Base-by-base conservation (phyloP, 2,113 vertebrate genomes). In the Crotalus helleri region DNA sequence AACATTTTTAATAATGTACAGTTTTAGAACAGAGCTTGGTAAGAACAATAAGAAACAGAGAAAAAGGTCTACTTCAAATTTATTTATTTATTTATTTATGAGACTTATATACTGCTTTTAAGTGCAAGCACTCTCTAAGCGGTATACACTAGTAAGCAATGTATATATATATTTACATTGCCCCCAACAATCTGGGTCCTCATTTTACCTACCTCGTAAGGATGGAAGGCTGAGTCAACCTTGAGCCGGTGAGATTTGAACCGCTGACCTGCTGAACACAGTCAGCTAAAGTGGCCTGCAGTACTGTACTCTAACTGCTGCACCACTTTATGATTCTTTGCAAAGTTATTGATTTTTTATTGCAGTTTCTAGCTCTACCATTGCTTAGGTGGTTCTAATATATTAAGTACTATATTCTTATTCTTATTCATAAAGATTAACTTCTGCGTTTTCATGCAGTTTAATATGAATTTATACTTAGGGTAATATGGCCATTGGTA, bases 341-440 rank as follows among this genome's bases (percentile, higher is more conserved):
- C 81, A 89, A 29, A 54, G 44, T 58, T 44, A 46, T 7, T 29
- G 29, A 3, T 23, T 92, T 0, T 92, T 92, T 90, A 91, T 44
- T 3, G 57, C 33, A 6, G 7, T 3, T 10, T 95, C 85, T 91
- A 33, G 29, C 74, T 94, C 91, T 93, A 91, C 33, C 86, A 0
- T 26, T 53, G 53, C 85, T 81, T 86, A 92, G 92, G 85, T 87
- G 89, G 29, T 24, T 29, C 87, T 53, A 85, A 91, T 95, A 92
- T 94, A 44, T 58, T 86, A 94, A 33, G 90, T 90, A 51, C 8
- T n/a, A 54, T 91, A 89, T 88, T 51, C 49, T 46, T 0, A 0
- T 11, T 59, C 21, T 95, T 8, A 90, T 21, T 90, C 90, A 94
- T 58, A 94, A 94, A 85, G 88, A 89, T 93, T 33, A 94, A 88